phyloP scores from a whole-genome alignment of 2,888 invertebrate genomes.

The Megamerina dolium region DNA sequence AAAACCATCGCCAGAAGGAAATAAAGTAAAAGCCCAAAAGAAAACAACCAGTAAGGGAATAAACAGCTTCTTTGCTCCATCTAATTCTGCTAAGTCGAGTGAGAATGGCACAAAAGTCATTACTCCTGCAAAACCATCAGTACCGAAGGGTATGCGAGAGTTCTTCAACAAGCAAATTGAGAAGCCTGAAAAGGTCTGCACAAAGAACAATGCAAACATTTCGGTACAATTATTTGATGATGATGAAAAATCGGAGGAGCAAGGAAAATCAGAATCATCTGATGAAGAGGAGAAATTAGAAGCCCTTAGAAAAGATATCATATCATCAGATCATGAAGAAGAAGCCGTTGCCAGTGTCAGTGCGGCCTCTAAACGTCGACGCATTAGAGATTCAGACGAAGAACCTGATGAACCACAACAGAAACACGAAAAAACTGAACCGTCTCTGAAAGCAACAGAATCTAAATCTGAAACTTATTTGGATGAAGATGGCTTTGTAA shows the following conservation, averaged over 20 bases:
- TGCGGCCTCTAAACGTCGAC: slow-evolving; percentile 39
- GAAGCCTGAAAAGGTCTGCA: slow-evolving; percentile 8
- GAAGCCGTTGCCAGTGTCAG: slow-evolving; percentile 9
- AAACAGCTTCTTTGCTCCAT: slow-evolving; percentile 30
- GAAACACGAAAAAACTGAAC: slow-evolving; percentile 22
- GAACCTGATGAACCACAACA: slow-evolving; percentile 28
- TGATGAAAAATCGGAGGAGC: slow-evolving; percentile 22
- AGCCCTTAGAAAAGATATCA: slow-evolving; percentile 29
- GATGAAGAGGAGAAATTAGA: slow-evolving; percentile 43
- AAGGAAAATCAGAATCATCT: slow-evolving; percentile 27
- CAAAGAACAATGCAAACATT: slow-evolving; percentile 25
- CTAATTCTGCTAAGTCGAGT: slow-evolving; percentile 17
- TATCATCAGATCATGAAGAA: slow-evolving; percentile 28
- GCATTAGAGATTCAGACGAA: slow-evolving; percentile 42
- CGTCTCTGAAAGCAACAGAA: slow-evolving; percentile 12
- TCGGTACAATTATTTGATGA: slow-evolving; percentile 37
- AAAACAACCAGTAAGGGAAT: slow-evolving; percentile 30
- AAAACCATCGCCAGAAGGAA: slow-evolving; percentile 8
- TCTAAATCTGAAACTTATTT: slow-evolving; percentile 36
- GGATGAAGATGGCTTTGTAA: slow-evolving; percentile 45
- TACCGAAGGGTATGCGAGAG: slow-evolving; percentile 25
- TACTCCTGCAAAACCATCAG: slow-evolving; percentile 9
- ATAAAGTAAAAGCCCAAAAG: slow-evolving; percentile 4
- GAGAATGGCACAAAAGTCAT: slow-evolving; percentile 18
- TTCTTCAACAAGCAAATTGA: slow-evolving; percentile 25